Base-by-base conservation (phyloP, 2,888 invertebrate genomes). In the Temnothorax rugatulus region DNA sequence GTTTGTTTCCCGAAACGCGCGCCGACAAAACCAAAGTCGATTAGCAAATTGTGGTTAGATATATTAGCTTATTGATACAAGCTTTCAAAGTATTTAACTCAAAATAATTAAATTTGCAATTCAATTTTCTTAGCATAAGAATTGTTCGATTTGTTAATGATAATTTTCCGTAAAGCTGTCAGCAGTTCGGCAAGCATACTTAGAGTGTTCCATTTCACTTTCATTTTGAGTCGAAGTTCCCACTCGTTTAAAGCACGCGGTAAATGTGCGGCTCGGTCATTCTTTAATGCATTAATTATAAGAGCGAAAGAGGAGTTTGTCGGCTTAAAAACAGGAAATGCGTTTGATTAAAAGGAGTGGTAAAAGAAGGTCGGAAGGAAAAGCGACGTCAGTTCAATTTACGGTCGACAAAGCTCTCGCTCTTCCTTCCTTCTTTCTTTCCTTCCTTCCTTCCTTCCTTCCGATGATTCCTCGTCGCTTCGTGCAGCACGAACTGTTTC, bases 201-300 rank as follows among this genome's bases (percentile, higher is more conserved):
- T 5, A 47, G 21, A 59, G 15, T 25, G 7, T 52, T 38, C 5
- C 11, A 47, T 47, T 75, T 61, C 4, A 38, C 11, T 71, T 79
- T 79, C 0, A 57, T 69, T 79, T 11, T 3, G n/a, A 44, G 34
- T 77, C 2, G 15, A 29, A 57, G 57, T 57, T 57, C 21, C 4
- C 4, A 47, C 29, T 54, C 34, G n/a, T 38, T 41, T 54, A 34
- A 59, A 25, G 38, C 71, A 44, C 15, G n/a, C 2, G 11, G 21
- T 44, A 57, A 79, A 57, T 59, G 21, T 47, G 47, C 25, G 21
- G 21, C 47, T 71, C 15, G 41, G 29, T 44, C 57, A 59, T 52
- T 54, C 63, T 84, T 83, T 87, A 84, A 87, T 87, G 76, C 83
- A 89, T 88, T 89, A 87, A 84, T 81, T 81, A 74, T 21, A 47